Percentiles rank a stretch among this genome's conserved stretches.
Conservation (phyloP, 2,797 vertebrate species). For the Pangasius djambal region DNA sequence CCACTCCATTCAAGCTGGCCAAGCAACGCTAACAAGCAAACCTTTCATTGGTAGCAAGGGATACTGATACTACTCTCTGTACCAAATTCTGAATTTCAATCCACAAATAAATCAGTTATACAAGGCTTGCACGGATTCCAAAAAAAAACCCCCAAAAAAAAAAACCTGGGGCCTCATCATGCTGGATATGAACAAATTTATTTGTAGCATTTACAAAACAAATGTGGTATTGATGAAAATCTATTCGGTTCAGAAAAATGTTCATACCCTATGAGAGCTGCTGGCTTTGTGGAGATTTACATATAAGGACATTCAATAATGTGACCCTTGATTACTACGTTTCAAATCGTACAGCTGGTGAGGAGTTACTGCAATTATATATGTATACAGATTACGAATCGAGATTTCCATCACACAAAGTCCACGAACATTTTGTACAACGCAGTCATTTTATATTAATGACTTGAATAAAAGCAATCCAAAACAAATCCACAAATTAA, state of each 20-base stretch:
- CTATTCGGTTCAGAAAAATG: neutral
- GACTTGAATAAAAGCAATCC: neutral
- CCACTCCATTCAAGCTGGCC: neutral
- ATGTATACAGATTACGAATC: neutral
- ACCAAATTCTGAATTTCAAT: neutral
- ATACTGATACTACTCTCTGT: neutral
- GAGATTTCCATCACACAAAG: neutral
- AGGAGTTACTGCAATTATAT: neutral
- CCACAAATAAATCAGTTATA: neutral
- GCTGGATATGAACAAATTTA: neutral
- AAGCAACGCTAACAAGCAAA: neutral
- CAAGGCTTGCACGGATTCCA: neutral
- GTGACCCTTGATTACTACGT: neutral
- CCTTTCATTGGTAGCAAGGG: neutral
- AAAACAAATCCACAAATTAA: neutral
- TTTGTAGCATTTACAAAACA: neutral
- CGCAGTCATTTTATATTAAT: neutral
- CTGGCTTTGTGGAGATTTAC: neutral
- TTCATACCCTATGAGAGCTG: neutral
- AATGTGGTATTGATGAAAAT: neutral
- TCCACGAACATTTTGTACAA: neutral
- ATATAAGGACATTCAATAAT: neutral
- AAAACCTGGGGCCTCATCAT: neutral
- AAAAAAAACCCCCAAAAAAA: neutral
- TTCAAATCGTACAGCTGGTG: neutral